phyloP scores from a whole-genome alignment of 2,113 vertebrate genomes.

The Lepidothrix coronata region DNA sequence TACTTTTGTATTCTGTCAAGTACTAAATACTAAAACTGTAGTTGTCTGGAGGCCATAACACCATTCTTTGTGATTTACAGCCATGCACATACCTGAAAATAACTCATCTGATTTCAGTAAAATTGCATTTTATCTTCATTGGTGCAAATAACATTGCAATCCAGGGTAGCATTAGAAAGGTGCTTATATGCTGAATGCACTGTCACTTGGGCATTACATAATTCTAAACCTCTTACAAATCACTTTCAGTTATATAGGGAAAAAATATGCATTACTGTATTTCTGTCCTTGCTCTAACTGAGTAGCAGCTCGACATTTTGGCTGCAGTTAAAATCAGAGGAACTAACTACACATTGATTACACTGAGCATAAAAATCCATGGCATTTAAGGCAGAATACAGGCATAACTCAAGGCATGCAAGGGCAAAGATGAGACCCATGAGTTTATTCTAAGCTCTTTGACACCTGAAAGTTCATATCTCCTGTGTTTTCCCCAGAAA shows the following conservation, averaged over 20 bases:
- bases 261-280: neutral
- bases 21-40: neutral
- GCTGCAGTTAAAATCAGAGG: neutral
- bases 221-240: constrained; percentile 1
- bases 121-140: neutral
- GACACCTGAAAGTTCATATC: neutral
- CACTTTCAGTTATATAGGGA: neutral
- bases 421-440: neutral
- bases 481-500: neutral
- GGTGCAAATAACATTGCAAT: neutral
- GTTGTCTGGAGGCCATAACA: neutral
- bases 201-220: neutral
- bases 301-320: neutral
- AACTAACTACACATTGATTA: neutral
- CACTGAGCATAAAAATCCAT: neutral
- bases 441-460: neutral
- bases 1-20: neutral
- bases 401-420: neutral
- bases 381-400: neutral
- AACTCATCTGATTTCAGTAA: neutral
- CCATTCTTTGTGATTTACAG: neutral
- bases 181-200: neutral
- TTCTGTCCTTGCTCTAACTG: neutral
- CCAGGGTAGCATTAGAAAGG: neutral
- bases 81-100: neutral